A percentile compares a stretch with the other conserved stretches of the same genome.
These are phyloP conservation scores for Meda fulgida DNA, from an alignment of 2,797 vertebrate species.

Conservation along the genomic window DNA sequence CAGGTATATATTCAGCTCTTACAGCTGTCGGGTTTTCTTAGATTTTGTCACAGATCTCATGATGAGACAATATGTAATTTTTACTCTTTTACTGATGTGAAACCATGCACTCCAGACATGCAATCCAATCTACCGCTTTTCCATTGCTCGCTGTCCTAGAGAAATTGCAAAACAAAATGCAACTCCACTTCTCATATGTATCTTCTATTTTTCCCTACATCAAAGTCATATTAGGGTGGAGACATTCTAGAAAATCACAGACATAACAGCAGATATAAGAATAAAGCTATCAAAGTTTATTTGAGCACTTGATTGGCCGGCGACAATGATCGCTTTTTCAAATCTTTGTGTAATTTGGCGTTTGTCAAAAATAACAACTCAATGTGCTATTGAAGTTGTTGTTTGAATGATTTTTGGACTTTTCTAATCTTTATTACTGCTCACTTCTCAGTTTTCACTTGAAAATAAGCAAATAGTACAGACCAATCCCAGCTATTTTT, in stretches of 20 bases:
- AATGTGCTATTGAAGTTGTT: background rate
- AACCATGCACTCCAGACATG: background rate
- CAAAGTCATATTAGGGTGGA: background rate
- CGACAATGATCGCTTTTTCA: background rate
- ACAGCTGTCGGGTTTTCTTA: background rate
- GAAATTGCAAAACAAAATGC: background rate
- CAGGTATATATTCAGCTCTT: conserved; percentile 3
- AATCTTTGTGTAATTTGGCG: background rate
- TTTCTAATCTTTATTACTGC: background rate
- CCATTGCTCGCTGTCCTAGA: background rate
- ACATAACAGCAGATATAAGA: background rate
- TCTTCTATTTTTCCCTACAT: background rate
- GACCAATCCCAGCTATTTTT: background rate
- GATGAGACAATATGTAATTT: background rate
- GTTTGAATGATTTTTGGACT: background rate
- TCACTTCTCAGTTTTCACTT: background rate
- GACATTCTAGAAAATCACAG: background rate
- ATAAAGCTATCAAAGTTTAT: background rate
- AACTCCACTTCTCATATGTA: background rate
- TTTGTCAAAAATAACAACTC: background rate
- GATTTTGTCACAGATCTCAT: background rate
- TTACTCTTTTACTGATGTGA: background rate
- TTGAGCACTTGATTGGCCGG: background rate
- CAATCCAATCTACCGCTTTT: background rate
- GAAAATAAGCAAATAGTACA: background rate